Percentiles rank a stretch among this genome's conserved stretches.
Conservation (phyloP, 2,888 invertebrate species). For the Sesamia inferens region DNA sequence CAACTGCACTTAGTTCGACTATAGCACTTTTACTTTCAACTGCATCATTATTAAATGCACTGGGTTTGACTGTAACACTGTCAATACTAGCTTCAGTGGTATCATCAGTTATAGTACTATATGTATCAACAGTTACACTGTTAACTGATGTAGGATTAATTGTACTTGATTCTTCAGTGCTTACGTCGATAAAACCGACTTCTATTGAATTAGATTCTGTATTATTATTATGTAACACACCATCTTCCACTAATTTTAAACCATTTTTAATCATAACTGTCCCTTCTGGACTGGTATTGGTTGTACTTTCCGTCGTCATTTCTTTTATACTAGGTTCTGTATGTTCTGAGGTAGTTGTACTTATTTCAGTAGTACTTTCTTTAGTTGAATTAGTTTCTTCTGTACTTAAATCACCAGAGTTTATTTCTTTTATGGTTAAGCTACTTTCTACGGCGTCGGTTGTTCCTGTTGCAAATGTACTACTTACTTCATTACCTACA, state of each 20-base stretch:
- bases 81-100: conserved; percentile 20
- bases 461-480: conserved; percentile 1
- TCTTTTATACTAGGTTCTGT: conserved; percentile 8
- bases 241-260: neutral
- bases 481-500: conserved; percentile 1
- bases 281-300: conserved; percentile 6
- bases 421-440: conserved; percentile 14
- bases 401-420: conserved; percentile 4
- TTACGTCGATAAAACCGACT: conserved; percentile 5
- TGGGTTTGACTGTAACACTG: conserved; percentile 10
- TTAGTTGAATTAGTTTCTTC: conserved; percentile 6
- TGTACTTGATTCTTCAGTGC: conserved; percentile 26
- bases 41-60: neutral
- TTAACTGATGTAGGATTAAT: neutral
- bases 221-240: neutral
- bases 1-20: neutral
- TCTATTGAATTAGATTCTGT: conserved; percentile 20
- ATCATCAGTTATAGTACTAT: conserved; percentile 6
- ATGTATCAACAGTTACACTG: conserved; percentile 17
- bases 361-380: conserved; percentile 15
- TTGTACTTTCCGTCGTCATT: conserved; percentile 10
- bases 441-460: neutral
- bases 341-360: neutral
- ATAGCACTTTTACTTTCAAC: conserved; percentile 9
- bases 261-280: conserved; percentile 21